phyloP scores from a whole-genome alignment of 2,797 vertebrate species.

The Pangasius macronema region DNA sequence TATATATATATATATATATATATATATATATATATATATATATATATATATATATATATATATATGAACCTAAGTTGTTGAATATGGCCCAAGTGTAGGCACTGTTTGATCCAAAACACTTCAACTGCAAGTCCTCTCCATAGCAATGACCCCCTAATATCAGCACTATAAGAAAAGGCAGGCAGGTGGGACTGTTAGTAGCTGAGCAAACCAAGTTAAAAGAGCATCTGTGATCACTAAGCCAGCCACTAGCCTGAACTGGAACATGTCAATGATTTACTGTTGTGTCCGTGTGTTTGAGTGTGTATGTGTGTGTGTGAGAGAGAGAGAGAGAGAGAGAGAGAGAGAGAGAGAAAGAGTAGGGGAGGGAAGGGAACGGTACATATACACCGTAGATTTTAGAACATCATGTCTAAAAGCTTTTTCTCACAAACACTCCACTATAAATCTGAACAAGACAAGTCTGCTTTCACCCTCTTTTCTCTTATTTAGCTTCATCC shows the following conservation, averaged over 20 bases:
- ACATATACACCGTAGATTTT: slow-evolving; percentile 2
- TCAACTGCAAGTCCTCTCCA: neutral
- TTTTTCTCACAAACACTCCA: slow-evolving; percentile 26
- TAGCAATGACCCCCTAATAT: neutral
- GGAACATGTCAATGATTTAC: neutral
- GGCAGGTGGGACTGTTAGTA: neutral
- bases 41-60: neutral
- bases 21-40: neutral
- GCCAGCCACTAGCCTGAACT: neutral
- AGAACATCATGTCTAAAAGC: slow-evolving; percentile 35
- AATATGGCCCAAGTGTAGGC: neutral
- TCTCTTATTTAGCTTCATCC: neutral
- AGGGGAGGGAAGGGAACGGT: neutral
- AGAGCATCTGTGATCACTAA: neutral
- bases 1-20: too few relatives aligned
- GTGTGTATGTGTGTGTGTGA: neutral
- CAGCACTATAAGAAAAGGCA: neutral
- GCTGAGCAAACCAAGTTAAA: neutral
- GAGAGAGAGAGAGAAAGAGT: neutral
- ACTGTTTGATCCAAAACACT: neutral
- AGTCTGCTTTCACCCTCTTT: slow-evolving; percentile 20
- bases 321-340: neutral
- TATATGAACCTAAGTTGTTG: neutral
- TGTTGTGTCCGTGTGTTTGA: neutral
- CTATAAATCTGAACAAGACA: slow-evolving; percentile 5